Evolutionary conservation across 2,113 vertebrate species (phyloP).

Genomic region (Petrocephalus microphthalmus): DNA sequence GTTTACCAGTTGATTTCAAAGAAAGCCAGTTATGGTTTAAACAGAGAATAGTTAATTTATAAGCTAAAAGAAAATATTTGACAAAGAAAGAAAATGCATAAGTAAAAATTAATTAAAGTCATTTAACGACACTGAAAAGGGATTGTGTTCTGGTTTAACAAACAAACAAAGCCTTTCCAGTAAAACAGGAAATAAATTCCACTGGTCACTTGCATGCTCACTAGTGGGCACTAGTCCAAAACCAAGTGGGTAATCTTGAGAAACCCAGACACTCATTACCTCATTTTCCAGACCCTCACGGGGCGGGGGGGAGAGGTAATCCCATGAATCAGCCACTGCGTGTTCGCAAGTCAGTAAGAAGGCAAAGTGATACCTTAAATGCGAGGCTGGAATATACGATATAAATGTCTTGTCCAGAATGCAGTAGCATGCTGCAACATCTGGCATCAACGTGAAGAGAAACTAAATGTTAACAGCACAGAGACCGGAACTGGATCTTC

Average conservation of each 20-base stretch:
- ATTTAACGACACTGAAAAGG: neutral
- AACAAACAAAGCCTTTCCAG: neutral
- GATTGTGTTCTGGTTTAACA: neutral
- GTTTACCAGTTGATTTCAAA: neutral
- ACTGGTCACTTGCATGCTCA: neutral
- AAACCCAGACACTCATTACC: neutral
- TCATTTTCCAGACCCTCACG: neutral
- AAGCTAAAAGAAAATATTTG: neutral
- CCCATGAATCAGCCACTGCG: neutral
- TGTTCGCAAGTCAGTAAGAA: neutral
- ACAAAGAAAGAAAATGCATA: neutral
- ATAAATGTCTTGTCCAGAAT: neutral
- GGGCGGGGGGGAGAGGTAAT: neutral
- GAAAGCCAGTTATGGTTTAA: neutral
- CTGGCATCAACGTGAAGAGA: neutral
- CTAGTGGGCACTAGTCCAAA: neutral
- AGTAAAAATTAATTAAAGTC: neutral
- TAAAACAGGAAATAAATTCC: neutral
- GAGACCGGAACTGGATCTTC: neutral
- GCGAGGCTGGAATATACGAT: neutral
- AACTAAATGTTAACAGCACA: neutral
- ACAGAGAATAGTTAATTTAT: neutral
- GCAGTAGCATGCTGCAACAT: neutral
- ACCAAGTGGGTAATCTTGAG: neutral
- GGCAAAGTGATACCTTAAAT: neutral